Conservation (phyloP, 2,888 invertebrate genomes). For the Stomorhina lunata region DNA sequence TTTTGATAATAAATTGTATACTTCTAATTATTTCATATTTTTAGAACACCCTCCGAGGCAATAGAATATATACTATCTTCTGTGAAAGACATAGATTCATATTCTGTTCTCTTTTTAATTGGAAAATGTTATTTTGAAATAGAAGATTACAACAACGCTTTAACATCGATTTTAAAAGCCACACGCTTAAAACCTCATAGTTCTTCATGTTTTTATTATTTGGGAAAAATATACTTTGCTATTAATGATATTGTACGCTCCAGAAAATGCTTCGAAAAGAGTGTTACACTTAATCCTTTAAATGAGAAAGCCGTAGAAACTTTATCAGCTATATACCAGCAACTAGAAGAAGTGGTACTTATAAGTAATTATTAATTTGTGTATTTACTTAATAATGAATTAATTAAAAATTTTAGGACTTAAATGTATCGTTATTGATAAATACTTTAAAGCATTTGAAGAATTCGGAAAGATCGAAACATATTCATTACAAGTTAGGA, state of each 20-base stretch:
- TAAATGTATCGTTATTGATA: conserved; percentile 72
- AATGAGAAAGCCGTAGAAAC: conserved; percentile 86
- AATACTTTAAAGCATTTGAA: conserved; percentile 80
- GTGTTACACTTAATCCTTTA: conserved; percentile 86
- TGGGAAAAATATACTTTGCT: conserved; percentile 88
- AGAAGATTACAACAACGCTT: conserved; percentile 82
- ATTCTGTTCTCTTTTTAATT: conserved; percentile 71
- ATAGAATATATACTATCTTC: conserved; percentile 80
- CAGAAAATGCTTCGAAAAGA: conserved; percentile 91
- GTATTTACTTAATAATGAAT: background rate
- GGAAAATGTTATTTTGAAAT: conserved; percentile 75
- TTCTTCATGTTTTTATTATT: conserved; percentile 86
- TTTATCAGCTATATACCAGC: conserved; percentile 88
- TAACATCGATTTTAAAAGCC: conserved; percentile 85
- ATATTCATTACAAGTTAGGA: conserved; percentile 92
- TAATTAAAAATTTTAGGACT: conserved; percentile 66
- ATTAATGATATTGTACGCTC: conserved; percentile 86
- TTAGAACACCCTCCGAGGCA: conserved; percentile 82
- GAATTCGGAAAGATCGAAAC: conserved; percentile 82
- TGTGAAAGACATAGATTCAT: conserved; percentile 67
- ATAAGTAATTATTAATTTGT: background rate
- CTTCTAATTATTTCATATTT: too few species aligned
- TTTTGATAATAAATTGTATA: background rate
- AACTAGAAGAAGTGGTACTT: conserved; percentile 84
- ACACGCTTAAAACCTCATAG: conserved; percentile 88